phyloP scores from a whole-genome alignment of 2,888 invertebrate genomes.

The Melipona beecheii region DNA sequence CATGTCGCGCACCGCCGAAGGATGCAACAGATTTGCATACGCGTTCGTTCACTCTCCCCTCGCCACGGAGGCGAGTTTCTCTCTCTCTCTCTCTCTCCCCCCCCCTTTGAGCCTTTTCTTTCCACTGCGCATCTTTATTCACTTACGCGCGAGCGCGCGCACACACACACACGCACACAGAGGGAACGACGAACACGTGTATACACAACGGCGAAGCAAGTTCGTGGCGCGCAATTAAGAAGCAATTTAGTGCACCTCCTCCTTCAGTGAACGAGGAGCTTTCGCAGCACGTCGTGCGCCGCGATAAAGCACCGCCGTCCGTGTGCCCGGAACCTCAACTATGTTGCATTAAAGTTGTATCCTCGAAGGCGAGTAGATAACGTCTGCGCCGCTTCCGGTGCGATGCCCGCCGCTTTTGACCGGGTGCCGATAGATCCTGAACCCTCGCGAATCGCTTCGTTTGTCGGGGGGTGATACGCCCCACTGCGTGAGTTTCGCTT shows the following conservation, averaged over 20 bases:
- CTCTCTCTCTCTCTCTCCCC: neutral
- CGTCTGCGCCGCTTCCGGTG: neutral
- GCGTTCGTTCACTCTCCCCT: neutral
- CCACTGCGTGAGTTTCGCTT: too few relatives aligned
- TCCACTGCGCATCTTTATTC: neutral
- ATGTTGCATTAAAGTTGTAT: constrained; percentile 45
- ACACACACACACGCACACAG: neutral
- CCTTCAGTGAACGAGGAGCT: constrained; percentile 42
- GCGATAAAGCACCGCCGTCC: constrained; percentile 33
- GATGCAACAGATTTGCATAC: constrained; percentile 38
- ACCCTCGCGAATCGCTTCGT: too few relatives aligned
- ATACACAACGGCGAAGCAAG: constrained; percentile 18
- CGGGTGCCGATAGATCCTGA: neutral
- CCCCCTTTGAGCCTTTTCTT: too few relatives aligned
- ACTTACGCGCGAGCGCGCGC: neutral
- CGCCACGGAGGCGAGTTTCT: neutral
- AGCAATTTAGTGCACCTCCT: constrained; percentile 51
- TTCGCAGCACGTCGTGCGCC: constrained; percentile 31
- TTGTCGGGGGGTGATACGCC: too few relatives aligned
- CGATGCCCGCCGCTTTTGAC: neutral
- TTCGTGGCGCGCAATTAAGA: constrained; percentile 61
- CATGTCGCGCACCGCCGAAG: neutral
- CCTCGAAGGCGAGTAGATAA: constrained; percentile 4
- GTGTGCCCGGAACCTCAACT: constrained; percentile 13
- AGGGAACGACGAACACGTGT: neutral